These are phyloP conservation scores for Coracias cyanogaster DNA, from an alignment of 2,797 vertebrate genomes.

Conservation along the genomic window DNA sequence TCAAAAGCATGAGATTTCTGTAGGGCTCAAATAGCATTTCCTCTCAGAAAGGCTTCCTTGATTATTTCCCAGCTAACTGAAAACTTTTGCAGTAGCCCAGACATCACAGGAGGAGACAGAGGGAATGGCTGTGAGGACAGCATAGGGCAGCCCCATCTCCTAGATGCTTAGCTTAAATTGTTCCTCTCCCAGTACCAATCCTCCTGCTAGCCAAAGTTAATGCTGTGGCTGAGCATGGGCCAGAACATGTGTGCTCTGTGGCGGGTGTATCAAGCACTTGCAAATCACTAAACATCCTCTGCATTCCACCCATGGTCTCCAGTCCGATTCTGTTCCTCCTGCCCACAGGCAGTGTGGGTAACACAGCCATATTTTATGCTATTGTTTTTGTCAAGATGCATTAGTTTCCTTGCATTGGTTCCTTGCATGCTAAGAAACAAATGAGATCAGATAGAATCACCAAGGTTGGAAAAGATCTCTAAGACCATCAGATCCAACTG, in stretches of 20 bases:
- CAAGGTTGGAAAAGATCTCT: too few relatives aligned
- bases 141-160: neutral
- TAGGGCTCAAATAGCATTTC: neutral
- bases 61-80: neutral
- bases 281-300: neutral
- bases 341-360: neutral
- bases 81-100: neutral
- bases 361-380: neutral
- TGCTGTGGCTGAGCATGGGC: fast-evolving
- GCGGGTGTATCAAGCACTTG: neutral
- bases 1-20: neutral
- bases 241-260: neutral
- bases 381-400: fast-evolving
- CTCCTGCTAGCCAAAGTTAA: neutral
- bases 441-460: neutral
- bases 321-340: neutral
- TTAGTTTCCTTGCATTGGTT: neutral
- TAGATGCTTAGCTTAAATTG: neutral
- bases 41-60: neutral
- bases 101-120: neutral
- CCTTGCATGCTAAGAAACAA: neutral
- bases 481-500: too few relatives aligned
- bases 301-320: fast-evolving
- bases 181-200: neutral
- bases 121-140: neutral